phyloP scores from a whole-genome alignment of 2,888 invertebrate species.

The Drosophila meridionalis region DNA sequence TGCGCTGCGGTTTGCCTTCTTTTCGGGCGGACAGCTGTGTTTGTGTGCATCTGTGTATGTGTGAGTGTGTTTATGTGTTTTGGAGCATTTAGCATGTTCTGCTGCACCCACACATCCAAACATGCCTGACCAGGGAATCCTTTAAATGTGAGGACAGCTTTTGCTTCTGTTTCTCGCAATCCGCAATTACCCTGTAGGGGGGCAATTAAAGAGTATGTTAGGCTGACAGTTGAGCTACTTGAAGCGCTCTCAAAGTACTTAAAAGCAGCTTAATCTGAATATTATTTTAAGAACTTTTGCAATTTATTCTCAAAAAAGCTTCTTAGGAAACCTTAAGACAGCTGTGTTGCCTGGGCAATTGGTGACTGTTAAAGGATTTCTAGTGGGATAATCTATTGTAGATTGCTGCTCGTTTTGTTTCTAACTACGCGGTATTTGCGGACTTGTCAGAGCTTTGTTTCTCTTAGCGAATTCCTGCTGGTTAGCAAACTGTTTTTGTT shows the following conservation, averaged over 20 bases:
- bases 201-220: neutral
- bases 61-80: slow-evolving; percentile 11
- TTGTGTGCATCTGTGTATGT: slow-evolving; percentile 2
- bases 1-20: slow-evolving; percentile 50
- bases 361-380: neutral
- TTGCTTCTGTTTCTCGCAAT: slow-evolving; percentile 28
- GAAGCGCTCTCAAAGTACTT: too few species aligned
- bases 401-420: neutral
- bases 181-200: slow-evolving; percentile 33
- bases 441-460: neutral
- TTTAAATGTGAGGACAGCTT: slow-evolving; percentile 55
- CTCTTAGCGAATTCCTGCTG: slow-evolving; percentile 8
- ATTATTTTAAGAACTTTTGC: neutral
- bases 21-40: slow-evolving; percentile 5
- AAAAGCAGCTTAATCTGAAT: neutral
- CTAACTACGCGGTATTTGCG: slow-evolving; percentile 7
- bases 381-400: neutral
- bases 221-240: neutral
- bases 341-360: neutral
- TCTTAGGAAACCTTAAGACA: neutral
- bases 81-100: slow-evolving; percentile 36
- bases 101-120: slow-evolving; percentile 8
- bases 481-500: slow-evolving; percentile 54
- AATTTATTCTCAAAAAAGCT: neutral
- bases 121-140: slow-evolving; percentile 54